Evolutionary conservation across 2,888 invertebrate genomes (phyloP).

Genomic region (Leptarthrus brevirostris): DNA sequence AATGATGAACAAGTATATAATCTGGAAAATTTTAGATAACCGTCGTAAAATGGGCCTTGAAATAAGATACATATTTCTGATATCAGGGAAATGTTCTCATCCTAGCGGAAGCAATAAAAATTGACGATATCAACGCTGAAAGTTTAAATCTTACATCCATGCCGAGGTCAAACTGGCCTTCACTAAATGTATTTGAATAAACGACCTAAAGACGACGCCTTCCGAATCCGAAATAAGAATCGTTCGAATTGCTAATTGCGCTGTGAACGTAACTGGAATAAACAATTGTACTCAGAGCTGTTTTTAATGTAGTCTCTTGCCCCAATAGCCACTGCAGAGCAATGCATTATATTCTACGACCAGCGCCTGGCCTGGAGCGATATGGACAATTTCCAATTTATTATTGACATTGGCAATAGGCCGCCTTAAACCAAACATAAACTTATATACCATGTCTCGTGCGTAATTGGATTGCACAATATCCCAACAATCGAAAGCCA

Average conservation of each 20-base stretch:
- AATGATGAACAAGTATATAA: no score
- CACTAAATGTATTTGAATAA: slow-evolving; percentile 19
- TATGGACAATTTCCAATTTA: not conserved
- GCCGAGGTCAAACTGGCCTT: slow-evolving; percentile 31
- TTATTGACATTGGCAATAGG: not conserved
- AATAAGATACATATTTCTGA: no score
- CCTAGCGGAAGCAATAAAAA: no score
- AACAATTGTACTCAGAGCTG: not conserved
- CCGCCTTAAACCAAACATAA: no score
- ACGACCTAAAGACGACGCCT: slow-evolving; percentile 17
- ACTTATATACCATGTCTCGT: not conserved
- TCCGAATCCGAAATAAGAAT: slow-evolving; percentile 45
- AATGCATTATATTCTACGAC: no score
- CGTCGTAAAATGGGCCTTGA: no score
- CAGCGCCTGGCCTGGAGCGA: no score
- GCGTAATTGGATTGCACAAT: not conserved
- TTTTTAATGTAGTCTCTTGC: not conserved
- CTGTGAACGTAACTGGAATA: not conserved
- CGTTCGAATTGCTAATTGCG: slow-evolving; percentile 48
- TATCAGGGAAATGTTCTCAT: no score
- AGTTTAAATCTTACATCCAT: no score
- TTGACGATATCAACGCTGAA: no score
- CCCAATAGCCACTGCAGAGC: not conserved
- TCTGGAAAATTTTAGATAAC: no score
- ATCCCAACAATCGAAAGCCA: not conserved